phyloP scores from a whole-genome alignment of 1,140 invertebrate species.

The Drosophila melanica region DNA sequence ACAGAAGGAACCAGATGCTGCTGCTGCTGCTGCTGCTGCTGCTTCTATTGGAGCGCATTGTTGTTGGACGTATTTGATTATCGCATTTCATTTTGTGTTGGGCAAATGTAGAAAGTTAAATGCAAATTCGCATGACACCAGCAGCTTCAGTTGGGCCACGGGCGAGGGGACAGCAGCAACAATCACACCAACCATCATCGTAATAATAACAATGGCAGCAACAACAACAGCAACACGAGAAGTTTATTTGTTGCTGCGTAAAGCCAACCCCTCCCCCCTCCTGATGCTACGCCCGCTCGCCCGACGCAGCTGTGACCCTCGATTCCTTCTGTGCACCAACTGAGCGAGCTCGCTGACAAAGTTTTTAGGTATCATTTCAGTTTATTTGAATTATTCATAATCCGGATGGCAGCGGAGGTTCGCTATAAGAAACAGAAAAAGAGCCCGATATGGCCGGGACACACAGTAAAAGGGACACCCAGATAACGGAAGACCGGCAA shows the following conservation, averaged over 20 bases:
- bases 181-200: slow-evolving; percentile 75
- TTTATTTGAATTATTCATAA: slow-evolving; percentile 83
- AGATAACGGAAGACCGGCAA: slow-evolving; percentile 67
- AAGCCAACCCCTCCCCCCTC: slow-evolving; percentile 20
- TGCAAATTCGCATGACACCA: slow-evolving; percentile 80
- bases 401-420: slow-evolving; percentile 61
- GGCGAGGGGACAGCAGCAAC: slow-evolving; percentile 45
- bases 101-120: slow-evolving; percentile 79
- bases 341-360: slow-evolving; percentile 62
- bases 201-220: slow-evolving; percentile 71
- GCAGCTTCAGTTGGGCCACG: slow-evolving; percentile 21
- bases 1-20: slow-evolving; percentile 23
- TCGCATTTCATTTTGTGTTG: slow-evolving; percentile 80
- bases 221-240: slow-evolving; percentile 38
- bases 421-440: slow-evolving; percentile 64
- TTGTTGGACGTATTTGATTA: slow-evolving; percentile 79
- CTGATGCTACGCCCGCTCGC: neutral
- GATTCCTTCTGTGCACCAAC: slow-evolving; percentile 28
- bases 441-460: slow-evolving; percentile 28
- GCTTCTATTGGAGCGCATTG: slow-evolving; percentile 64
- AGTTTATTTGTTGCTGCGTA: slow-evolving; percentile 70
- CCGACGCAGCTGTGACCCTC: slow-evolving; percentile 37
- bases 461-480: slow-evolving; percentile 51
- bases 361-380: slow-evolving; percentile 82
- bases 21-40: slow-evolving; percentile 21